Percentiles rank a stretch among this genome's conserved stretches.
Evolutionary conservation across 2,888 invertebrate genomes (phyloP).

Genomic region (Baccha elongata): DNA sequence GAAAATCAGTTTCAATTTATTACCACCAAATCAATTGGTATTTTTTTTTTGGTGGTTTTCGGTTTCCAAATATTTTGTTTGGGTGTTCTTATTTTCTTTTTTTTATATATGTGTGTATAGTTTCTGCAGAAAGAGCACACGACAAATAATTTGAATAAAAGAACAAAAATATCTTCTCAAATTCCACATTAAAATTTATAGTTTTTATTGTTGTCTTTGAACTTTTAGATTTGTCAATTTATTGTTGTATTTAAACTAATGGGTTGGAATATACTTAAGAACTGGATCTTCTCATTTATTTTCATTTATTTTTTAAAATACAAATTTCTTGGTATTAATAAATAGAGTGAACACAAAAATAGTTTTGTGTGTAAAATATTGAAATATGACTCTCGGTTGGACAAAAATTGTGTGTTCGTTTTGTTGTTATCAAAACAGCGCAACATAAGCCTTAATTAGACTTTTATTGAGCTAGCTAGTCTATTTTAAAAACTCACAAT

Average conservation of each 20-base stretch:
- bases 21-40: conserved; percentile 71
- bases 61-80: conserved; percentile 41
- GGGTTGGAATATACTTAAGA: no score
- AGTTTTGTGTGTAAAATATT: no score
- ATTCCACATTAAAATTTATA: conserved; percentile 58
- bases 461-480: no score
- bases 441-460: no score
- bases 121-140: conserved; percentile 52
- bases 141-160: conserved; percentile 53
- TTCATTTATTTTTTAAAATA: no score
- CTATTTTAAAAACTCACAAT: no score
- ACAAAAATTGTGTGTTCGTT: no score
- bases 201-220: conserved; percentile 36
- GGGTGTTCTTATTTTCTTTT: conserved; percentile 21
- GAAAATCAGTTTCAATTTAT: conserved; percentile 73
- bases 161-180: conserved; percentile 22
- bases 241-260: background rate
- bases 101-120: background rate
- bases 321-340: no score
- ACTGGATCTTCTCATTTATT: no score
- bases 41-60: conserved; percentile 53
- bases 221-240: conserved; percentile 24
- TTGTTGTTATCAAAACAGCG: no score
- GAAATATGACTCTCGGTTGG: no score
- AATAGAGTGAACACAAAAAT: no score